Evolutionary conservation across 2,113 vertebrate genomes (phyloP).

Genomic region (Corythaeola cristata): DNA sequence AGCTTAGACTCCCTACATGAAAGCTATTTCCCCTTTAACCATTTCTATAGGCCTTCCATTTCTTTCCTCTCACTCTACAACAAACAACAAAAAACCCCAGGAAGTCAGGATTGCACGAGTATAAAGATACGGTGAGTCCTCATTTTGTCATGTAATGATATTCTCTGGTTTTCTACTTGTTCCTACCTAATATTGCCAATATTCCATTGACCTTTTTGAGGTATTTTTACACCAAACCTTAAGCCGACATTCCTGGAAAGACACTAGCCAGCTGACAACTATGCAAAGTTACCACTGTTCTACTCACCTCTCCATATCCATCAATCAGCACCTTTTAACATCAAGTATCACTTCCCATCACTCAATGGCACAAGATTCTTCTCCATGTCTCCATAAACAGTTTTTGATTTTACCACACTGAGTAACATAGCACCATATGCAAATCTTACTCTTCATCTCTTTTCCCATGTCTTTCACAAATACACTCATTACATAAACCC

Average conservation of each 20-base stretch:
- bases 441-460: neutral
- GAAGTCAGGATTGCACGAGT: neutral
- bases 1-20: neutral
- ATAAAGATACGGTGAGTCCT: neutral
- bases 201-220: neutral
- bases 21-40: neutral
- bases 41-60: neutral
- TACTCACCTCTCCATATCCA: neutral
- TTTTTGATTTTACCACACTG: neutral
- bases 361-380: neutral
- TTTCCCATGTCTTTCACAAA: neutral
- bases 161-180: neutral
- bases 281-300: neutral
- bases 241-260: neutral
- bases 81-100: neutral
- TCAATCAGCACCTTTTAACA: neutral
- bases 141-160: neutral
- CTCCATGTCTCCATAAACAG: accelerated
- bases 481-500: neutral
- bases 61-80: neutral
- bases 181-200: neutral
- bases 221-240: neutral
- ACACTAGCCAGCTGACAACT: neutral
- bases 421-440: neutral
- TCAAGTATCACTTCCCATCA: neutral